phyloP scores from a whole-genome alignment of 2,113 vertebrate genomes.

The Trichomycterus rosablanca region DNA sequence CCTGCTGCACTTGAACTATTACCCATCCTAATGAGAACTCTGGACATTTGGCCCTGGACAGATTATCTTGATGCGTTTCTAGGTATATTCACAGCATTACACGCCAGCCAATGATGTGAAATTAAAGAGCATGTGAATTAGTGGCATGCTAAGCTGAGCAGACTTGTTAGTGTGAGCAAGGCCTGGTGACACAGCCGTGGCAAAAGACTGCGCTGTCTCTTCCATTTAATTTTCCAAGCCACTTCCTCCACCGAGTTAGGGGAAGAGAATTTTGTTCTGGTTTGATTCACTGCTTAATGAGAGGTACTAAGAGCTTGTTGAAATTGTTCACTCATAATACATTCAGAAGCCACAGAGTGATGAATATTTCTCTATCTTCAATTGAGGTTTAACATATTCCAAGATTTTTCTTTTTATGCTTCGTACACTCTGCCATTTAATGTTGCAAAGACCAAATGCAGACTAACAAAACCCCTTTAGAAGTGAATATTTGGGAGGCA shows the following conservation, averaged over 20 bases:
- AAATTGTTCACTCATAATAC: conserved; percentile 75
- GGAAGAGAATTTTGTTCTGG: conserved; percentile 80
- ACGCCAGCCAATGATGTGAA: conserved; percentile 71
- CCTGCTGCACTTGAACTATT: conserved; percentile 18
- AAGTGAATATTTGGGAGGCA: no score
- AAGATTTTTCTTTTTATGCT: conserved; percentile 48
- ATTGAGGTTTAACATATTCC: conserved; percentile 60
- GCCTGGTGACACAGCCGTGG: conserved; percentile 62
- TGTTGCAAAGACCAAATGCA: conserved; percentile 26
- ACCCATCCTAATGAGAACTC: conserved; percentile 64
- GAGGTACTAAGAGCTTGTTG: conserved; percentile 77
- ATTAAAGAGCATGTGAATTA: conserved; percentile 73
- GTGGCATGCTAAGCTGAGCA: conserved; percentile 57
- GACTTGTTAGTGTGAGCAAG: conserved; percentile 69
- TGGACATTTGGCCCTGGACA: conserved; percentile 54
- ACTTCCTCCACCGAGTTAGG: conserved; percentile 75
- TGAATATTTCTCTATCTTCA: conserved; percentile 58
- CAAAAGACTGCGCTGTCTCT: conserved; percentile 62
- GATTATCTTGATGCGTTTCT: conserved; percentile 69
- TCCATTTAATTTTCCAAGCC: conserved; percentile 79
- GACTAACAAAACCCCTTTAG: no score
- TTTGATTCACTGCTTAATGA: conserved; percentile 80
- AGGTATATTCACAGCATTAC: conserved; percentile 65
- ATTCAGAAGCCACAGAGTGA: conserved; percentile 63
- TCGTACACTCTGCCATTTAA: conserved; percentile 47